Conservation (phyloP, 2,888 invertebrate genomes). For the Griposia aprilina region DNA sequence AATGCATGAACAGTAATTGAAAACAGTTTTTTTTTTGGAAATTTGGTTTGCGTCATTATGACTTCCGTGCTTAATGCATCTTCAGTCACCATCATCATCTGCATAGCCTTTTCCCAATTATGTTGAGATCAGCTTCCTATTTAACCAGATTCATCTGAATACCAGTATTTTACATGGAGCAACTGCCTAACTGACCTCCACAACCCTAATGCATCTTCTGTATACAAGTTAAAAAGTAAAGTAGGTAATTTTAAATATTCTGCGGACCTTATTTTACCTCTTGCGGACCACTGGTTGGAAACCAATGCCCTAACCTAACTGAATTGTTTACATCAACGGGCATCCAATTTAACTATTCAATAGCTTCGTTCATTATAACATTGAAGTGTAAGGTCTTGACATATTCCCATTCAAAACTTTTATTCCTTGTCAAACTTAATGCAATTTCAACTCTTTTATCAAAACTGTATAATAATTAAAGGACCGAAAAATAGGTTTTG, state of each 20-base stretch:
- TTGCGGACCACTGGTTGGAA: not conserved
- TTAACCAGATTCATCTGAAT: not conserved
- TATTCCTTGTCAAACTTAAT: constrained; percentile 33
- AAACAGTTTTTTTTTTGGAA: too few species aligned
- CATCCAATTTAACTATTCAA: constrained; percentile 44
- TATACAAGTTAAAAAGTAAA: not conserved
- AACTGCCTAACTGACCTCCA: not conserved
- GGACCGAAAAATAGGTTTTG: constrained; percentile 4
- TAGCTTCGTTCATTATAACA: constrained; percentile 11
- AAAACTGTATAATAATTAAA: not conserved
- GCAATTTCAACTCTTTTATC: constrained; percentile 22
- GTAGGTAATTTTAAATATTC: too few species aligned
- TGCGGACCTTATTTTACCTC: too few species aligned
- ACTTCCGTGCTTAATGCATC: not conserved
- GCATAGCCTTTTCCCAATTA: not conserved
- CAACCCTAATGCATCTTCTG: not conserved
- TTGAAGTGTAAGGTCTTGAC: not conserved
- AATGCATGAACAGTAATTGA: not conserved
- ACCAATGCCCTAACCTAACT: not conserved
- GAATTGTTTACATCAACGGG: constrained; percentile 15
- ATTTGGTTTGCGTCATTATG: not conserved
- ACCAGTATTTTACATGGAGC: not conserved
- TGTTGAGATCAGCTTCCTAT: not conserved
- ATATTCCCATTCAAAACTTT: constrained; percentile 31
- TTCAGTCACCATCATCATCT: not conserved